Evolutionary conservation across 2,888 invertebrate genomes (phyloP), one percentile per base, ranked within the genome.

Genomic region (Celastrina argiolus): DNA sequence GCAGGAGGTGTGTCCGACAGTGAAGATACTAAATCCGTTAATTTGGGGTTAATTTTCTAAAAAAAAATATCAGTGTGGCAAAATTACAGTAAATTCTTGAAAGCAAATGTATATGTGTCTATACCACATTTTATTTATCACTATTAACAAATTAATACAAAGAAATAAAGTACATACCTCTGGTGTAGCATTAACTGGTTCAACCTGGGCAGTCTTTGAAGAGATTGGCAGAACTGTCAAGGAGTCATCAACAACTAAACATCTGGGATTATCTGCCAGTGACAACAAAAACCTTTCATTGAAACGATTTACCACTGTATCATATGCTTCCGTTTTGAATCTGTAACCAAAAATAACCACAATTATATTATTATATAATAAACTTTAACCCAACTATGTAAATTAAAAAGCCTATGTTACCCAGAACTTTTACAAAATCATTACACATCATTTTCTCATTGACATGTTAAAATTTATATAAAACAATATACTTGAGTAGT

Each of bases 201-300:
- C 94, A 58, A 98, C 94, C 78, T 95, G 95, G 10, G 97, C 93
- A 51, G 96, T 96, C 78, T 96, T 96, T 0, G 97, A 97, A 0
- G 98, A 97, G 71, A 99, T 93, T 0, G 99, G 99, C 56, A 99
- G 88, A 2, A 99, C 96, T 41, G 96, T 95, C 14, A 99, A 92
- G 64, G 97, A 95, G 82, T 99, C 99, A 84, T 99, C 98, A 22
- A 99, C 94, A n/a, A 99, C 96, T 69, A 99, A 88, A 79, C 98
- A 98, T 22, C 96, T 93, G 67, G 95, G 93, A 82, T 98, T 98
- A 14, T 97, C 96, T 1, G 97, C 94, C 71, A 99, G 84, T 0
- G 98, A 98, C 1, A 99, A 87, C 16, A 99, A 93, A 80, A 99
- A 97, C 70, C 99, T 93, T 87, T 99, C 99, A 85, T 99, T 99